Evolutionary conservation across 1,140 invertebrate genomes (phyloP).

Genomic region (Ceratina japonica): DNA sequence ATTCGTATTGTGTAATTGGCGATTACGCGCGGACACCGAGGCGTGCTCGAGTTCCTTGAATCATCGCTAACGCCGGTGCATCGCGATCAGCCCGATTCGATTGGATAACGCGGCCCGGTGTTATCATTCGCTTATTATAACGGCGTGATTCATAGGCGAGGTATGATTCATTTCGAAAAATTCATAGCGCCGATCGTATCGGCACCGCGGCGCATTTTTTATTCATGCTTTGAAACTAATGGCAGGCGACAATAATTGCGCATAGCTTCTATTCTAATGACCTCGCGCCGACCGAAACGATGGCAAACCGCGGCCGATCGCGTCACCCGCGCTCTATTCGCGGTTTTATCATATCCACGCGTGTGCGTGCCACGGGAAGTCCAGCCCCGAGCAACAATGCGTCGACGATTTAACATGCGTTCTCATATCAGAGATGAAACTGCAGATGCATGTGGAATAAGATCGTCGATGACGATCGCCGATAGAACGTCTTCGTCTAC

Average conservation of each 20-base stretch:
- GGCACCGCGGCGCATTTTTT: neutral
- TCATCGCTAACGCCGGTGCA: neutral
- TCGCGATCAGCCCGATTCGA: neutral
- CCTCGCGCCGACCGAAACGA: neutral
- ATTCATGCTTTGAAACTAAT: neutral
- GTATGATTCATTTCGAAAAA: no score
- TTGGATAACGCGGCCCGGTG: constrained; percentile 27
- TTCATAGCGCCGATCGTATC: neutral
- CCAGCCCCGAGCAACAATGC: neutral
- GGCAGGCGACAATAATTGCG: neutral
- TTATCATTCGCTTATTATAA: no score
- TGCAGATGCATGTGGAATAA: constrained; percentile 37
- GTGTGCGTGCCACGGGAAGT: constrained; percentile 29
- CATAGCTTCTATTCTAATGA: constrained; percentile 2
- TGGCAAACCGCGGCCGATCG: constrained; percentile 11
- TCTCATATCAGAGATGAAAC: constrained; percentile 28
- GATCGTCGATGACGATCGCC: no score
- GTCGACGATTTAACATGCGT: constrained; percentile 2
- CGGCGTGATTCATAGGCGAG: no score
- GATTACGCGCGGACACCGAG: constrained; percentile 57
- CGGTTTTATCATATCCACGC: neutral
- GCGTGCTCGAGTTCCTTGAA: constrained; percentile 14
- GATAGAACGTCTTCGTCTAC: neutral
- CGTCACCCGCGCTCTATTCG: constrained; percentile 15
- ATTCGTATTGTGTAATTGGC: constrained; percentile 72